Conservation (phyloP, 23 tunicate species). For the Trididemnum miniatum region DNA sequence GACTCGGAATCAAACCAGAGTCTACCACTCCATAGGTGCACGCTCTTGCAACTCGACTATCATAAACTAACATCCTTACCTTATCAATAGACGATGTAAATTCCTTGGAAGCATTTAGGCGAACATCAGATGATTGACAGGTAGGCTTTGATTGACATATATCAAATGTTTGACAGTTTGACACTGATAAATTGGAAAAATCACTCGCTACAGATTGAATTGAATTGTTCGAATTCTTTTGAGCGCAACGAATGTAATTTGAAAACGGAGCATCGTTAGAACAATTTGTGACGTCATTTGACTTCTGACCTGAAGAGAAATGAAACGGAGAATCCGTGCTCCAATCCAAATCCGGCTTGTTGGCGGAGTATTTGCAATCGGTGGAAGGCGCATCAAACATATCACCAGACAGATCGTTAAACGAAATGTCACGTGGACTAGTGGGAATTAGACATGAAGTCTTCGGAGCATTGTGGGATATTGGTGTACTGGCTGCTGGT, state of each 20-base stretch:
- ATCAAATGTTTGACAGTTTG: background rate
- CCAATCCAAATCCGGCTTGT: background rate
- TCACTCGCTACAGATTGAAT: background rate
- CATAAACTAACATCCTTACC: no score
- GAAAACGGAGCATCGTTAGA: background rate
- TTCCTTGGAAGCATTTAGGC: no score
- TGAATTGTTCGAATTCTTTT: background rate
- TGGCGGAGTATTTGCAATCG: background rate
- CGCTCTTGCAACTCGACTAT: no score
- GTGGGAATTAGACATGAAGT: background rate
- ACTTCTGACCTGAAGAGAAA: background rate
- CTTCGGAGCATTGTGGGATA: background rate
- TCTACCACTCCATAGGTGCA: no score
- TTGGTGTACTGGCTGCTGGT: constrained; percentile 14
- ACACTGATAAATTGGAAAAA: background rate
- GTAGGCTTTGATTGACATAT: no score
- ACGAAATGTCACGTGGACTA: background rate
- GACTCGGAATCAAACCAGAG: no score
- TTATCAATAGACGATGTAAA: no score
- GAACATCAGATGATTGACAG: no score
- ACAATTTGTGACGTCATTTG: background rate
- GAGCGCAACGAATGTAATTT: background rate
- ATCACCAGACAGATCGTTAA: constrained; percentile 5
- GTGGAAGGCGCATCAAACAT: constrained; percentile 21
- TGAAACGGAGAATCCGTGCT: constrained; percentile 19